These are phyloP conservation scores for Danaus melanippus DNA, from an alignment of 1,140 invertebrate genomes.

Conservation along the genomic window DNA sequence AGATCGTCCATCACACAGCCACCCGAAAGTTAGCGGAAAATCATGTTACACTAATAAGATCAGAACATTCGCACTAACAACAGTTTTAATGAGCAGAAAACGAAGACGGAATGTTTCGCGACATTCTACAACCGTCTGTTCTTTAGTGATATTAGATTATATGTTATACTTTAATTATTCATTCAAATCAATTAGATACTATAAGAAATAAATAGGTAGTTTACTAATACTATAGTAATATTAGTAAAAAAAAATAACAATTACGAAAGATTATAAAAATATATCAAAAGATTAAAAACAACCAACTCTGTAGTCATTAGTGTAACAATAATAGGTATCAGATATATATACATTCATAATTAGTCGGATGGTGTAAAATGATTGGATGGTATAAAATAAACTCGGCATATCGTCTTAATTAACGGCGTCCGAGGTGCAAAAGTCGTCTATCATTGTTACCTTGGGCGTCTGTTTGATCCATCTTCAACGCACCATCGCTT, in stretches of 20 bases:
- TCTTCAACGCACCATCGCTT: constrained; percentile 47
- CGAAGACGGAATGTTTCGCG: constrained; percentile 63
- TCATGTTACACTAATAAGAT: constrained; percentile 45
- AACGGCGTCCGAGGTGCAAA: constrained; percentile 62
- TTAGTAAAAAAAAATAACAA: no score
- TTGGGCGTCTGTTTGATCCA: constrained; percentile 44
- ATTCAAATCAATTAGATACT: no score
- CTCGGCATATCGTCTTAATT: constrained; percentile 64
- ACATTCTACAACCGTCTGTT: constrained; percentile 52
- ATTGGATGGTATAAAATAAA: no score
- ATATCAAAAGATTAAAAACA: no score
- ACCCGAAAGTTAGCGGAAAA: constrained; percentile 69
- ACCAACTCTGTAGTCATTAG: no score
- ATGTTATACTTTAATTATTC: no score
- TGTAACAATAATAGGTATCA: no score
- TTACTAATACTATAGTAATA: no score
- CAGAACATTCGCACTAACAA: constrained; percentile 28
- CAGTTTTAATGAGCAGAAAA: constrained; percentile 64
- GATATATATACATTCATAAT: no score
- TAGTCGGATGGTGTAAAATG: no score
- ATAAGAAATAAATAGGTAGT: no score
- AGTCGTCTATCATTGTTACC: constrained; percentile 68
- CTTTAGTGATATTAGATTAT: constrained; percentile 52
- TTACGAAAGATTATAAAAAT: no score
- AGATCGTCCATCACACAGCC: constrained; percentile 66